Evolutionary conservation across 2,797 vertebrate species (phyloP).

Genomic region (Serranus cabrilla): DNA sequence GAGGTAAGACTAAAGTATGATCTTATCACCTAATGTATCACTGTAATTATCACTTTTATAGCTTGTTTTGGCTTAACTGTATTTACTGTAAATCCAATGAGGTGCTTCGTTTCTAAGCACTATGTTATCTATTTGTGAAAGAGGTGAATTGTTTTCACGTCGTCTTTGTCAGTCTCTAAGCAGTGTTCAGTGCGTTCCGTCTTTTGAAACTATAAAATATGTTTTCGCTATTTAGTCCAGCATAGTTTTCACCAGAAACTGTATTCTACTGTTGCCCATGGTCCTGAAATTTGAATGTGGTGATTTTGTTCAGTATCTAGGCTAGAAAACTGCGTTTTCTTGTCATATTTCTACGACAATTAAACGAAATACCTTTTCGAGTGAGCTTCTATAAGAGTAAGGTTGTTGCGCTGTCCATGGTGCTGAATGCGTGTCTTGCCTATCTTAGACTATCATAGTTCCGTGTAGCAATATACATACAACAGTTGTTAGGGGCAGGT

Average conservation of each 20-base stretch:
- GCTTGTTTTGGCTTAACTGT: neutral
- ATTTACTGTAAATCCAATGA: rapidly evolving
- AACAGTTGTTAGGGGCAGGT: neutral
- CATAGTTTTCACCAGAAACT: neutral
- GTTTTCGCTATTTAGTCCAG: no score
- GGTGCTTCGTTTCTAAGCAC: neutral
- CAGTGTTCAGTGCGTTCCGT: neutral
- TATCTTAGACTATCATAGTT: neutral
- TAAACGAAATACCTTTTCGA: neutral
- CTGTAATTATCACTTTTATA: no score
- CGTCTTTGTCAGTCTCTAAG: neutral
- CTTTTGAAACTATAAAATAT: neutral
- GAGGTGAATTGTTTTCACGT: neutral
- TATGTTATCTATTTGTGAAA: neutral
- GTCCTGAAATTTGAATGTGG: neutral
- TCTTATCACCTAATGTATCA: neutral
- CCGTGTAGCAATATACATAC: neutral
- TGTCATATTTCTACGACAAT: neutral
- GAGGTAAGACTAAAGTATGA: no score
- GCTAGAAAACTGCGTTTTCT: no score
- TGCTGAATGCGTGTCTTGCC: neutral
- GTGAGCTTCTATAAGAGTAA: neutral
- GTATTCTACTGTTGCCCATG: neutral
- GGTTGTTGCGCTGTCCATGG: neutral
- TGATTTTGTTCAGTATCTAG: neutral